Evolutionary conservation across 2,113 vertebrate species (phyloP).

Genomic region (Turdus rufiventris): DNA sequence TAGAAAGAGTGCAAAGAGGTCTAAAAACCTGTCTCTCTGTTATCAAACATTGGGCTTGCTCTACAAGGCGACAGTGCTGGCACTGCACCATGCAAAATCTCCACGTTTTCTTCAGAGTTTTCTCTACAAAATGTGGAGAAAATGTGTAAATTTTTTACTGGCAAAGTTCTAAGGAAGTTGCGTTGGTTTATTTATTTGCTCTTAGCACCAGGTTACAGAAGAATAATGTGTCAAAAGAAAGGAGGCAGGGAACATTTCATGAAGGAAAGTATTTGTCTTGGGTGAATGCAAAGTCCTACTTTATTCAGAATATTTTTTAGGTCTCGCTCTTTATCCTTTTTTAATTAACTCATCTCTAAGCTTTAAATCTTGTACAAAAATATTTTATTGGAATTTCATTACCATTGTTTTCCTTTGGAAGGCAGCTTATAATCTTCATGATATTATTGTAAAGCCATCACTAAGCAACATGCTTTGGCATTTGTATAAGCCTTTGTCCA

Average conservation of each 20-base stretch:
- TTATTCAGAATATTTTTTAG: slow-evolving; percentile 41
- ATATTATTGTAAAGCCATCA: slow-evolving; percentile 73
- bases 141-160: background rate
- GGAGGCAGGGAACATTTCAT: background rate
- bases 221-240: background rate
- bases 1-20: background rate
- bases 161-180: background rate
- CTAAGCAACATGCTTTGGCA: slow-evolving; percentile 79
- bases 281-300: slow-evolving; percentile 27
- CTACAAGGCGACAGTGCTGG: background rate
- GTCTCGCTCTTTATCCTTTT: slow-evolving; percentile 74
- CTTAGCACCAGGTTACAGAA: background rate
- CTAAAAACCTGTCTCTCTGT: background rate
- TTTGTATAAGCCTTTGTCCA: slow-evolving; percentile 74
- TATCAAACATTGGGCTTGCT: background rate
- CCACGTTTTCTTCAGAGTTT: background rate
- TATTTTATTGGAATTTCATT: slow-evolving; percentile 85
- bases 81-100: background rate
- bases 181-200: background rate
- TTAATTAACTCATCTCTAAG: slow-evolving; percentile 79
- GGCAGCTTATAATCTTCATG: slow-evolving; percentile 73
- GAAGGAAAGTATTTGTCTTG: slow-evolving; percentile 5
- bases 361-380: slow-evolving; percentile 75
- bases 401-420: slow-evolving; percentile 80
- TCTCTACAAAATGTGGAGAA: background rate